phyloP scores from a whole-genome alignment of 2,888 invertebrate species.

The Tiliacea citrago region DNA sequence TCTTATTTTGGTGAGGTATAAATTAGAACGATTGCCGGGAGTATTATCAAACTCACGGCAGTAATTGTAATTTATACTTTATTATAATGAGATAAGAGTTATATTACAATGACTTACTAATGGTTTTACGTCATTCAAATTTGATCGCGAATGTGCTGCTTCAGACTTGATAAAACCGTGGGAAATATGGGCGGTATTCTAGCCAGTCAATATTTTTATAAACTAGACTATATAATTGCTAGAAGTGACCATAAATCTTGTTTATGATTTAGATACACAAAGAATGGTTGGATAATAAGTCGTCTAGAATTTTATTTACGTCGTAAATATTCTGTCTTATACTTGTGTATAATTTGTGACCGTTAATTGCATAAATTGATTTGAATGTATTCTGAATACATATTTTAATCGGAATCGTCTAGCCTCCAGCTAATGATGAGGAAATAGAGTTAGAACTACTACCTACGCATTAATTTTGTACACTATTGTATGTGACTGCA shows the following conservation, averaged over 20 bases:
- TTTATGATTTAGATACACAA: constrained; percentile 24
- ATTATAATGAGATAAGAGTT: too few species aligned
- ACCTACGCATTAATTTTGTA: not conserved
- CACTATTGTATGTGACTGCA: not conserved
- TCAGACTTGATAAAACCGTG: constrained; percentile 3
- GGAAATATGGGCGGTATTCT: constrained; percentile 5
- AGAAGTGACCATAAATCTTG: constrained; percentile 31
- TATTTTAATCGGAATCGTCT: constrained; percentile 11
- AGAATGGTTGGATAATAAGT: constrained; percentile 10
- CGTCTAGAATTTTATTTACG: constrained; percentile 22
- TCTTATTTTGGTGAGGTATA: too few species aligned
- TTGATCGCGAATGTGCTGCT: not conserved
- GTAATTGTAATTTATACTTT: too few species aligned
- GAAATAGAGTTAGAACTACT: not conserved
- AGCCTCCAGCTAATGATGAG: constrained; percentile 4
- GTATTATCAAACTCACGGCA: too few species aligned
- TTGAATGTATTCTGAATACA: constrained; percentile 23
- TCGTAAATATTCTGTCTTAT: constrained; percentile 32
- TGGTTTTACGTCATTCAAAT: too few species aligned
- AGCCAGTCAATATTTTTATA: constrained; percentile 24
- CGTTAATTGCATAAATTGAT: constrained; percentile 27
- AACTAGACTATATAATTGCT: constrained; percentile 27
- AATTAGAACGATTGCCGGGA: too few species aligned
- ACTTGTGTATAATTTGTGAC: constrained; percentile 14
- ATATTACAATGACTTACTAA: too few species aligned